Evolutionary conservation across 2,113 vertebrate species (phyloP), one percentile per base, ranked within the genome.

Genomic region (Condylura cristata): DNA sequence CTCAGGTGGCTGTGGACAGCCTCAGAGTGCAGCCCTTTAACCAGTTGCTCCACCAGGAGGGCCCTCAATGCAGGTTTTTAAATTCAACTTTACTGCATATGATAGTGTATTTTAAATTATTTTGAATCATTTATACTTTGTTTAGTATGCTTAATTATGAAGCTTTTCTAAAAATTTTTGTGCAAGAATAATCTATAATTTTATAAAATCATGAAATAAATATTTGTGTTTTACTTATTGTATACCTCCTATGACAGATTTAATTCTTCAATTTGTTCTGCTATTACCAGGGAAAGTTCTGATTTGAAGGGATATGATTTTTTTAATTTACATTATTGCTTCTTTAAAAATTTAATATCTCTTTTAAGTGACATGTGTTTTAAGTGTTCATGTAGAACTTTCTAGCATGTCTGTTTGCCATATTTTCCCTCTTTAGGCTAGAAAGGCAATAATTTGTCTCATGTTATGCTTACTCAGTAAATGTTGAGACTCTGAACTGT

Each of bases 331-430:
- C 58, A 3, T 58, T 70, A 48, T 7, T 79, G 8, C 17, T 75
- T 91, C 7, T 89, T 87, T 66, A 5, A 75, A 74, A 63, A 46
- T 14, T 39, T 1, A 56, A 0, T 10, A 44, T 91, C 13, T 84
- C 26, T 63, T 74, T 89, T 44, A 79, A 65, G 24, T 48, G 56
- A 66, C 37, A 75, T 5, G 13, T 30, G 16, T 63, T 89, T 81
- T n/a, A 79, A 80, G 53, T 74, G 89, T 90, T 70, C 37, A 78
- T 87, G 20, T 3, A 87, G 18, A 87, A 66, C 6, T 90, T 78
- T 88, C 58, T 53, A 46, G 14, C 83, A 4, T 70, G 61, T 79
- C 2, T 85, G 32, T 70, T 46, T 12, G 1, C 17, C 26, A 13
- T 83, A 5, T 37, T 3, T 79, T 74, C 63, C 3, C 8, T 72